These are phyloP conservation scores for Coelopa pilipes DNA, from an alignment of 2,888 invertebrate species.

Conservation along the genomic window DNA sequence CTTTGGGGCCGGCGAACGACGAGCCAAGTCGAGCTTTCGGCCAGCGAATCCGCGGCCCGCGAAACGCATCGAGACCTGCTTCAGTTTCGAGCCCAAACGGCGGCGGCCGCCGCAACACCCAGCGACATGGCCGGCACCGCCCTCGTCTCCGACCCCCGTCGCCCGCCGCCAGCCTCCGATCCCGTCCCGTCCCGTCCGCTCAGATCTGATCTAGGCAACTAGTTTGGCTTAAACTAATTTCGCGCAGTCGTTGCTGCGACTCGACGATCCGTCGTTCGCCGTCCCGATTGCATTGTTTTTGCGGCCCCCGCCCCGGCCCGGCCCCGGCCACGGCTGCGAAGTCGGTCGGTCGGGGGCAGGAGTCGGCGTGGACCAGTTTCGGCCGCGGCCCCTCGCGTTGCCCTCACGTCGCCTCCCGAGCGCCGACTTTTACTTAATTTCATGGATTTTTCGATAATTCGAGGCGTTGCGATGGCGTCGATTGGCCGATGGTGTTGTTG, in stretches of 20 bases:
- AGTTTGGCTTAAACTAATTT: constrained; percentile 26
- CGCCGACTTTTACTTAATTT: constrained; percentile 15
- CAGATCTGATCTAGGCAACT: constrained; percentile 12
- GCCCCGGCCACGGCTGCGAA: too few species aligned
- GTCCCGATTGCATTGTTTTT: not conserved
- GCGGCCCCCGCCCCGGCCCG: not conserved
- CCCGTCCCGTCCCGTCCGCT: not conserved
- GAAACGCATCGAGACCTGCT: not conserved
- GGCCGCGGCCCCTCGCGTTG: not conserved
- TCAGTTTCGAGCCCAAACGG: not conserved
- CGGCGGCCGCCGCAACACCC: not conserved
- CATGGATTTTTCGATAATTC: constrained; percentile 16
- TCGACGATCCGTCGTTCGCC: not conserved
- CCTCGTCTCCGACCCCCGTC: not conserved
- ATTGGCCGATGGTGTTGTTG: too few species aligned
- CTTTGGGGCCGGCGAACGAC: too few species aligned
- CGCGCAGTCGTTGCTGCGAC: not conserved
- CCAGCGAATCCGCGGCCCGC: too few species aligned
- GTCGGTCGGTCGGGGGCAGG: not conserved
- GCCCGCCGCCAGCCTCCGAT: not conserved
- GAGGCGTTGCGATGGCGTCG: not conserved
- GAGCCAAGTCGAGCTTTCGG: too few species aligned
- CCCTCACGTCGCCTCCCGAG: not conserved
- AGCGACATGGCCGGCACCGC: not conserved
- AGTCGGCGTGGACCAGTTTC: not conserved